Evolutionary conservation across 2,888 invertebrate genomes (phyloP).

Genomic region (Melanargia galathea): DNA sequence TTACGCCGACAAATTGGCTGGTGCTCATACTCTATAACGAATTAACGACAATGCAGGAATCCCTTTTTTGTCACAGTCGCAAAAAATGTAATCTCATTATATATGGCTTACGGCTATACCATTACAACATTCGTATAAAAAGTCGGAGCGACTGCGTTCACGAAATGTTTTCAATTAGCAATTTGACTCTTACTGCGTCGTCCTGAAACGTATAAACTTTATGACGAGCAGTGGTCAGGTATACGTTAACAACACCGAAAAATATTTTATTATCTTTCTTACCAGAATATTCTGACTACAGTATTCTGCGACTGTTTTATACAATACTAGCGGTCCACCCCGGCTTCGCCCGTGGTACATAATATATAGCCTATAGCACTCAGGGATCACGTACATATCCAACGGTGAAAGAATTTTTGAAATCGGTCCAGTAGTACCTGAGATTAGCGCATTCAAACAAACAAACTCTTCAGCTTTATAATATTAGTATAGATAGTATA

Average conservation of each 20-base stretch:
- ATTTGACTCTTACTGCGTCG: slow-evolving; percentile 30
- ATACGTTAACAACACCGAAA: not conserved
- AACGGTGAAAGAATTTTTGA: too few species aligned
- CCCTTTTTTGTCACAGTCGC: slow-evolving; percentile 10
- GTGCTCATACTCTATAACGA: slow-evolving; percentile 10
- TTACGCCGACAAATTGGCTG: not conserved
- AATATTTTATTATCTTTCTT: not conserved
- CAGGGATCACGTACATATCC: too few species aligned
- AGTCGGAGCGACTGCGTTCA: slow-evolving; percentile 14
- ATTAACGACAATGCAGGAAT: slow-evolving; percentile 16
- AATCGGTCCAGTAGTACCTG: too few species aligned
- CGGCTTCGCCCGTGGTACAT: too few species aligned
- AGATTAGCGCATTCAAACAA: too few species aligned
- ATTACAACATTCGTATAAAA: slow-evolving; percentile 24
- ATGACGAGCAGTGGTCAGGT: not conserved
- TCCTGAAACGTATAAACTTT: slow-evolving; percentile 5
- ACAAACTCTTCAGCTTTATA: too few species aligned
- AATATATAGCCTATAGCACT: too few species aligned
- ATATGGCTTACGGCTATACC: slow-evolving; percentile 21
- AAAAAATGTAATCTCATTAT: slow-evolving; percentile 26
- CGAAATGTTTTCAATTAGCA: slow-evolving; percentile 28
- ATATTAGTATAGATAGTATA: too few species aligned
- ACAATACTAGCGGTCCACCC: too few species aligned
- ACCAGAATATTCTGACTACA: slow-evolving; percentile 7
- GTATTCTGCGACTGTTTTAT: not conserved